These are phyloP conservation scores for Bilobella aurantiaca DNA, from an alignment of 1,140 invertebrate genomes.

Conservation along the genomic window DNA sequence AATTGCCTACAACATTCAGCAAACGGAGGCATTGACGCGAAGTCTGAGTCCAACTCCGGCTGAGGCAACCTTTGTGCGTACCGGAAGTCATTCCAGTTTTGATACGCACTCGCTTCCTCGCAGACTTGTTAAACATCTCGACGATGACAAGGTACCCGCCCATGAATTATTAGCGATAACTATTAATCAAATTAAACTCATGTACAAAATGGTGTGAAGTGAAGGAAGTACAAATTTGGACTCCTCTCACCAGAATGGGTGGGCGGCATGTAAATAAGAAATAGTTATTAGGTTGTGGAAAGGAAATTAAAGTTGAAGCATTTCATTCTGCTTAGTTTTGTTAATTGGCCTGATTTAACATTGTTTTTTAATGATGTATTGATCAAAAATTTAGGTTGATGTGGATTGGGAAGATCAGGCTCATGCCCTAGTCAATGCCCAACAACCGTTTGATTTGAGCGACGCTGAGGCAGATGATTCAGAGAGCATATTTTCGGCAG, in stretches of 20 bases:
- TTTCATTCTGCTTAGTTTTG: too few relatives aligned
- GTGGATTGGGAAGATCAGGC: too few relatives aligned
- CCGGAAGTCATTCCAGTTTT: constrained; percentile 64
- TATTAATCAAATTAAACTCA: too few relatives aligned
- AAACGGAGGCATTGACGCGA: constrained; percentile 74
- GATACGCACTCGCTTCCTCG: constrained; percentile 64
- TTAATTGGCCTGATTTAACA: too few relatives aligned
- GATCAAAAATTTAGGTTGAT: too few relatives aligned
- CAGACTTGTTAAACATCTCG: constrained; percentile 52
- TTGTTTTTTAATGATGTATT: too few relatives aligned
- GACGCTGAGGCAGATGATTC: constrained; percentile 68
- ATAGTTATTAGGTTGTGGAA: too few relatives aligned
- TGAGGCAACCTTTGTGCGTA: constrained; percentile 57
- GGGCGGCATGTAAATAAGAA: too few relatives aligned
- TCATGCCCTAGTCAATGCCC: constrained; percentile 84
- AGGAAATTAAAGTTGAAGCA: too few relatives aligned
- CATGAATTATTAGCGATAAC: too few relatives aligned
- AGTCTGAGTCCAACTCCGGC: constrained; percentile 67
- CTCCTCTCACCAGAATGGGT: too few relatives aligned
- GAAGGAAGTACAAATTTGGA: constrained; percentile 83
- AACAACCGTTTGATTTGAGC: constrained; percentile 74
- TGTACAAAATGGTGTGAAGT: constrained; percentile 96
- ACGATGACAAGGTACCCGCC: constrained; percentile 48
- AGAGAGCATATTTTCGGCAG: constrained; percentile 60
- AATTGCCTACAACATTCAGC: constrained; percentile 83